Evolutionary conservation across 2,797 vertebrate species (phyloP), one percentile per base, ranked within the genome.

Genomic region (Anabacerthia variegaticeps): DNA sequence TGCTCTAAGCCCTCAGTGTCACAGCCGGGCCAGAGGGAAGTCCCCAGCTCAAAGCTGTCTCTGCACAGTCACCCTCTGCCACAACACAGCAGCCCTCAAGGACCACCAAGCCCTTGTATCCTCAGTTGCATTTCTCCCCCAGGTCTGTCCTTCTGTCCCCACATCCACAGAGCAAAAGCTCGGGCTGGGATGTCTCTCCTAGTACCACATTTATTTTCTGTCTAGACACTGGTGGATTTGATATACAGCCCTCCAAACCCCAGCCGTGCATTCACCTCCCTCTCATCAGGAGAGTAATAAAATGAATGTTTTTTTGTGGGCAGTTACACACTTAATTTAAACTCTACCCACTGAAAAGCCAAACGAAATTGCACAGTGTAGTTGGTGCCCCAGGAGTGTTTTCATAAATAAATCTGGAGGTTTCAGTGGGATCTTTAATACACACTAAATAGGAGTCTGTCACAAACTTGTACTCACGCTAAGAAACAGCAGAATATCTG

Each of bases 371-470:
- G 67, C 69, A 63, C 7, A 9, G 36, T 6, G 4, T 76, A 66
- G 36, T 26, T 36, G 15, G 39, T 76, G 69, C 73, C 96, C 51
- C 85, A 94, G 66, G 73, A 91, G 55, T 43, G 43, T 92, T 96
- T 85, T 92, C 37, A 55, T 95, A 89, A 95, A 85, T 93, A 93
- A 89, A 96, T 76, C 39, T 68, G 41, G 69, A 94, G 85, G 82
- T 88, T 95, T 91, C 91, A 69, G 68, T 69, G 76, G 82, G 91
- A 92, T 69, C 82, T 93, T 94, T 88, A 92, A 95, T 86, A 91
- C 28, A 84, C 82, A 75, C 34, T 88, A 71, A 96, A 65, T 34
- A 59, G 48, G 43, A 93, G 14, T 51, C 93, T 92, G 89, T 92
- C 85, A 88, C 79, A 95, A 92, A 89, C 4, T 7, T 36, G 82